Percentiles rank a stretch among this genome's conserved stretches.
Evolutionary conservation across 2,888 invertebrate genomes (phyloP).

Genomic region (Acrocyrtus sp.): DNA sequence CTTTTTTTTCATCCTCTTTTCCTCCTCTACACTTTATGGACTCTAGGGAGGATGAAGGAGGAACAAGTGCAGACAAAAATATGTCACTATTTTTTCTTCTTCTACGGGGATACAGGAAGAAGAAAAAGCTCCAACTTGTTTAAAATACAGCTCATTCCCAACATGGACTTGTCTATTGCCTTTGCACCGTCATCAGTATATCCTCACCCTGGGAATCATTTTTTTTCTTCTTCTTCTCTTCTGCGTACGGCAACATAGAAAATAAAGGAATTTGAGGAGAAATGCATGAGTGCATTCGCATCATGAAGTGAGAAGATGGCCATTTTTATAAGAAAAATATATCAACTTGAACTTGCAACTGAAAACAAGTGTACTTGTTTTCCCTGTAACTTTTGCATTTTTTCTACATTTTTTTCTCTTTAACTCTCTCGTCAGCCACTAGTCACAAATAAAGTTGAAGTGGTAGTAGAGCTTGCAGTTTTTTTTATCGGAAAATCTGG

Average conservation of each 20-base stretch:
- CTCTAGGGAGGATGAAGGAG: constrained; percentile 40
- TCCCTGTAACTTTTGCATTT: constrained; percentile 11
- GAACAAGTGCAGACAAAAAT: constrained; percentile 40
- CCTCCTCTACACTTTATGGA: constrained; percentile 34
- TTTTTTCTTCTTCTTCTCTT: no score
- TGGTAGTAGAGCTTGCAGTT: no score
- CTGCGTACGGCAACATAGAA: no score
- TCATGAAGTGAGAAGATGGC: constrained; percentile 17
- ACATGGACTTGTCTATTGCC: no score
- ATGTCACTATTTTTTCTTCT: constrained; percentile 33
- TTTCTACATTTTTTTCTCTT: constrained; percentile 16
- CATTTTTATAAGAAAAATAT: constrained; percentile 16
- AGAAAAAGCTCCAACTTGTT: no score
- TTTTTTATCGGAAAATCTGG: no score
- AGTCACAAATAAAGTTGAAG: no score
- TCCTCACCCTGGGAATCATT: constrained; percentile 47
- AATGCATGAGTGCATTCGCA: constrained; percentile 18
- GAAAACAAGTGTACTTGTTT: constrained; percentile 1
- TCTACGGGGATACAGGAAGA: neutral
- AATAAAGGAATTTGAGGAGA: no score
- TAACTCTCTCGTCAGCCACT: constrained; percentile 21
- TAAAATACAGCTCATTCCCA: no score
- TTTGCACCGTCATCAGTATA: no score
- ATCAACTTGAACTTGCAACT: constrained; percentile 32
- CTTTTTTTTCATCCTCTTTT: neutral